phyloP scores from a whole-genome alignment of 2,888 invertebrate species.

The Xestia sexstrigata region DNA sequence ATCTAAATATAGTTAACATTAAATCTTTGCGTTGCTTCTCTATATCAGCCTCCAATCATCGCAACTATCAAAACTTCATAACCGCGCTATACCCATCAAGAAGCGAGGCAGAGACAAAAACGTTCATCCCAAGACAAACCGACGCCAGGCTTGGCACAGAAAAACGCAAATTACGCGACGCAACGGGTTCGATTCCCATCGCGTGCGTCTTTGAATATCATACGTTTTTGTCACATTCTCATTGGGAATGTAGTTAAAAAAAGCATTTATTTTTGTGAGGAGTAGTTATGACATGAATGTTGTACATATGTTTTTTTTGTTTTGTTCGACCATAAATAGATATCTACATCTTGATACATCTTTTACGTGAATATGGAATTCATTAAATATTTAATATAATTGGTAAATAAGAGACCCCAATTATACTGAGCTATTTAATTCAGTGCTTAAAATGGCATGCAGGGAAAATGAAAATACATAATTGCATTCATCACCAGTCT shows the following conservation, averaged over 20 bases:
- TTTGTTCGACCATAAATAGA: not conserved
- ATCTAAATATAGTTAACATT: not conserved
- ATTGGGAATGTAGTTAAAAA: conserved; percentile 49
- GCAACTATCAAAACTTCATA: conserved; percentile 56
- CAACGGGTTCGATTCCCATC: conserved; percentile 85
- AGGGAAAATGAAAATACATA: not conserved
- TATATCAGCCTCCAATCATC: not conserved
- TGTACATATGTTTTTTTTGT: conserved; percentile 2
- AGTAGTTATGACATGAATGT: conserved; percentile 11
- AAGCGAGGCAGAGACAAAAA: conserved; percentile 77
- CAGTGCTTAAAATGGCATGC: not conserved
- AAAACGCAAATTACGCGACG: conserved; percentile 86
- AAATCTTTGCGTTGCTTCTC: not conserved
- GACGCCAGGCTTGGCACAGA: conserved; percentile 76
- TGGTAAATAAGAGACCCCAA: not conserved
- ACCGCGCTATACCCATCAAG: conserved; percentile 74
- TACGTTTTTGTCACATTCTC: conserved; percentile 55
- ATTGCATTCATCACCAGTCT: not conserved
- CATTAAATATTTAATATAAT: not conserved
- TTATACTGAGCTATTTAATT: not conserved
- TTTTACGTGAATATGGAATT: not conserved
- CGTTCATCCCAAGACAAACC: conserved; percentile 82
- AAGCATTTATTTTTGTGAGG: conserved; percentile 45
- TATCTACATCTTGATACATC: not conserved
- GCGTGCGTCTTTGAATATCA: conserved; percentile 76